Base-by-base conservation (phyloP, 2,113 vertebrate genomes). In the Thymallus thymallus region DNA sequence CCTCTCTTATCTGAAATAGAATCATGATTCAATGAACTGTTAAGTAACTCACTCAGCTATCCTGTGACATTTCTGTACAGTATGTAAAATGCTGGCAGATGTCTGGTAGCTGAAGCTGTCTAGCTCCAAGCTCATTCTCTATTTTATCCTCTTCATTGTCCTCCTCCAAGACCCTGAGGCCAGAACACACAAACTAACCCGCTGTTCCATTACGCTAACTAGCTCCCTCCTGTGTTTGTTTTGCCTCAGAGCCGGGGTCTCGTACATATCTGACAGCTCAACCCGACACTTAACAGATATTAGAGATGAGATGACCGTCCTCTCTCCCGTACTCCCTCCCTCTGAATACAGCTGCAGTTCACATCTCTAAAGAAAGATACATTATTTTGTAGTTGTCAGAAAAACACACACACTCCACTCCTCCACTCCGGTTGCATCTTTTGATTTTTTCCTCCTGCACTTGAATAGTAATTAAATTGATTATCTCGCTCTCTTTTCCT, bases 291-390 rank as follows among this genome's bases (percentile, higher is more conserved):
- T 78, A 87, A 87, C 87, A 93, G 91, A 91, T 93, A 93, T 92
- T 92, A 93, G 92, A 94, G 92, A 92, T 96, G 95, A 94, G 91
- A 92, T 96, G 95, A 96, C 95, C 95, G 95, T 94, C 94, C 88
- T 26, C 3, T n/a, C 16, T 20, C 26, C 2, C 18, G 24, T 26
- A 45, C 73, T 78, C 81, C 63, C 68, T 92, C 93, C 93, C 80
- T 55, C 74, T 92, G 93, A 93, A 94, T 94, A 91, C 10, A 12
- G 76, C 41, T 60, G 68, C 74, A 67, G 81, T 80, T 84, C 74
- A 65, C 65, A 71, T 80, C 82, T 88, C 83, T 80, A 73, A 79
- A 68, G 75, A 48, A 74, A 67, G 61, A 51, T 35, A 55, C 10
- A 68, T 72, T 77, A 80, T 83, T 88, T 84, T 88, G 86, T 81